Conservation (phyloP, 2,888 invertebrate species). For the Seira musarum region DNA sequence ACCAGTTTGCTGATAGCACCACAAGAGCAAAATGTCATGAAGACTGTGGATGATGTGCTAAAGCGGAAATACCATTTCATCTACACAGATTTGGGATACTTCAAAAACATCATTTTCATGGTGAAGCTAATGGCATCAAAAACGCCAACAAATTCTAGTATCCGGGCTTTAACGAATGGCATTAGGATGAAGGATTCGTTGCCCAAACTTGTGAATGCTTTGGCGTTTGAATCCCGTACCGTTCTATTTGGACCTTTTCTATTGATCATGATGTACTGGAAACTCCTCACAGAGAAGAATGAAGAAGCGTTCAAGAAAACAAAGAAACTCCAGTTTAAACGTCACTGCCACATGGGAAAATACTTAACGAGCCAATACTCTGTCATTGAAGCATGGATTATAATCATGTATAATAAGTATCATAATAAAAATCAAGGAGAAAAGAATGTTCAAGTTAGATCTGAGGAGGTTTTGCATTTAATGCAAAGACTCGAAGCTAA, state of each 20-base stretch:
- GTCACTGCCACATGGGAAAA: slow-evolving; percentile 43
- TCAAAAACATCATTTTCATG: slow-evolving; percentile 42
- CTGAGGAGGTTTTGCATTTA: slow-evolving; percentile 28
- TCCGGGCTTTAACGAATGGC: slow-evolving; percentile 1
- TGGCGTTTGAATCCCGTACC: slow-evolving; percentile 32
- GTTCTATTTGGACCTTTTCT: slow-evolving; percentile 43
- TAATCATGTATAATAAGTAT: background rate
- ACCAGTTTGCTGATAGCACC: slow-evolving; percentile 49
- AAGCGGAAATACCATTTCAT: slow-evolving; percentile 30
- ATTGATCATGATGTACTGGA: slow-evolving; percentile 44
- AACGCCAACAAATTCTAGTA: slow-evolving; percentile 17
- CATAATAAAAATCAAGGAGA: slow-evolving; percentile 1
- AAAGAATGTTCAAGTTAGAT: background rate
- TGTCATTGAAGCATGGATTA: slow-evolving; percentile 40
- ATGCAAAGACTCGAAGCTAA: slow-evolving; percentile 30
- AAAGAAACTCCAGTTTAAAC: slow-evolving; percentile 15
- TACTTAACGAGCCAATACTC: slow-evolving; percentile 31
- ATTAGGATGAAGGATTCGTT: slow-evolving; percentile 32
- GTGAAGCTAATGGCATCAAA: slow-evolving; percentile 26
- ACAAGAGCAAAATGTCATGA: slow-evolving; percentile 21
- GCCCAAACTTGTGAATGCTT: slow-evolving; percentile 10
- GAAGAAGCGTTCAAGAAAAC: slow-evolving; percentile 13
- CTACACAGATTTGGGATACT: slow-evolving; percentile 34
- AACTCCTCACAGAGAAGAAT: slow-evolving; percentile 31
- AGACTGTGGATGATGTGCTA: slow-evolving; percentile 36